Conservation (phyloP, 2,113 vertebrate species). For the Brachionichthys hirsutus region DNA sequence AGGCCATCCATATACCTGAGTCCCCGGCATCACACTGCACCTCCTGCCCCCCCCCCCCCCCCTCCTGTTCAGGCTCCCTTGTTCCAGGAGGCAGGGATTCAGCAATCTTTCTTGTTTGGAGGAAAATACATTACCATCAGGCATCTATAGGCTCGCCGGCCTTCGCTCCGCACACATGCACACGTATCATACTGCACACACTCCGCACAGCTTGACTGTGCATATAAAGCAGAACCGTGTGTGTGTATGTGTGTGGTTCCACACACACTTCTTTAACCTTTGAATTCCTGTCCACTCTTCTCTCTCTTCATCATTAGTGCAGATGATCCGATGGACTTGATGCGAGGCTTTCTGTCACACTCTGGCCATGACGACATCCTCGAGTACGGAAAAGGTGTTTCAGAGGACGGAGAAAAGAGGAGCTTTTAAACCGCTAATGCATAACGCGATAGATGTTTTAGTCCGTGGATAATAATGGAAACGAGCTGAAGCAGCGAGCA, state of each 20-base stretch:
- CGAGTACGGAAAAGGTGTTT: conserved; percentile 40
- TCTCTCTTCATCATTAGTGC: conserved; percentile 24
- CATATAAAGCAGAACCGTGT: too few species aligned
- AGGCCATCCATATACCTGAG: conserved; percentile 84
- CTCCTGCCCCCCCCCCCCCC: background rate
- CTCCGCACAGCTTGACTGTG: too few species aligned
- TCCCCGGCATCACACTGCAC: conserved; percentile 60
- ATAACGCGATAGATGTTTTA: conserved; percentile 68
- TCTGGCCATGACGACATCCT: conserved; percentile 35
- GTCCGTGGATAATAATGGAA: conserved; percentile 69
- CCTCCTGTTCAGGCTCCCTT: conserved; percentile 30
- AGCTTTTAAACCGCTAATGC: conserved; percentile 75
- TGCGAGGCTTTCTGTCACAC: conserved; percentile 19
- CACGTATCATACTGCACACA: background rate
- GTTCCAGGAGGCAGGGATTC: conserved; percentile 75
- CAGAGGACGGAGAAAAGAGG: conserved; percentile 43
- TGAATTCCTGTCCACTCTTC: too few species aligned
- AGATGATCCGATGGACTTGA: conserved; percentile 41
- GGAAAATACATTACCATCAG: conserved; percentile 74
- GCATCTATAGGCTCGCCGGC: conserved; percentile 41
- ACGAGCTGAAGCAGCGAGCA: conserved; percentile 60
- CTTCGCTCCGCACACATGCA: conserved; percentile 45
- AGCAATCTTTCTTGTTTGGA: conserved; percentile 80
- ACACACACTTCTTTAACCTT: too few species aligned
- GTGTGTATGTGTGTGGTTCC: too few species aligned